Percentiles rank a stretch among this genome's conserved stretches.
Conservation (phyloP, 1,140 invertebrate genomes). For the Drosophila leontia region DNA sequence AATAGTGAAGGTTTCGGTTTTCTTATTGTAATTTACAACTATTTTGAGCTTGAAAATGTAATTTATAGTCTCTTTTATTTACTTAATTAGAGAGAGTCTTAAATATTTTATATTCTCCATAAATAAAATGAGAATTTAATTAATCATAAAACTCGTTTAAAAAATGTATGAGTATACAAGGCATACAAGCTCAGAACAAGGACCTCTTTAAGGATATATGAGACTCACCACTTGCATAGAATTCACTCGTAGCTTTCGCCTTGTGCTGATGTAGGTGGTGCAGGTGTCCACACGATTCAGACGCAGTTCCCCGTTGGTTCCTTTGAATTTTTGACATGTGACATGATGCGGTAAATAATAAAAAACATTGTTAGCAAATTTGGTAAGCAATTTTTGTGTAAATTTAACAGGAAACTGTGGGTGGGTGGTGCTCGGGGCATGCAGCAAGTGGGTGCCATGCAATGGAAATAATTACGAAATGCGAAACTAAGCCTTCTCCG, state of each 20-base stretch:
- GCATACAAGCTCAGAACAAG: not conserved
- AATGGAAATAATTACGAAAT: not conserved
- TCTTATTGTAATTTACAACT: too few species aligned
- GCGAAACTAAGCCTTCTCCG: not conserved
- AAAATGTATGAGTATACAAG: too few species aligned
- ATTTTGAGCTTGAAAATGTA: too few species aligned
- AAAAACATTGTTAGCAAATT: not conserved
- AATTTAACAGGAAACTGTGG: slow-evolving; percentile 8
- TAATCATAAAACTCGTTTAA: too few species aligned
- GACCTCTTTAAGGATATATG: not conserved
- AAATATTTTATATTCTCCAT: too few species aligned
- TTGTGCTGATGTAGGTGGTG: slow-evolving; percentile 87
- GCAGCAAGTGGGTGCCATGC: slow-evolving; percentile 32
- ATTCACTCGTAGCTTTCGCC: slow-evolving; percentile 79
- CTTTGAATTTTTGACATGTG: slow-evolving; percentile 32
- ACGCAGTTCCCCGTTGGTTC: slow-evolving; percentile 85
- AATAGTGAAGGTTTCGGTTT: not conserved
- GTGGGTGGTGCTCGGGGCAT: slow-evolving; percentile 33
- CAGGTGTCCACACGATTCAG: slow-evolving; percentile 88
- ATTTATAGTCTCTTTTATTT: not conserved
- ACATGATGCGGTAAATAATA: not conserved
- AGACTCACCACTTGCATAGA: slow-evolving; percentile 81
- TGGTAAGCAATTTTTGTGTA: too few species aligned
- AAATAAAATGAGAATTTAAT: too few species aligned
- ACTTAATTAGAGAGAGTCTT: not conserved